Conservation (phyloP, 2,888 invertebrate genomes). For the Pheosia tremula region DNA sequence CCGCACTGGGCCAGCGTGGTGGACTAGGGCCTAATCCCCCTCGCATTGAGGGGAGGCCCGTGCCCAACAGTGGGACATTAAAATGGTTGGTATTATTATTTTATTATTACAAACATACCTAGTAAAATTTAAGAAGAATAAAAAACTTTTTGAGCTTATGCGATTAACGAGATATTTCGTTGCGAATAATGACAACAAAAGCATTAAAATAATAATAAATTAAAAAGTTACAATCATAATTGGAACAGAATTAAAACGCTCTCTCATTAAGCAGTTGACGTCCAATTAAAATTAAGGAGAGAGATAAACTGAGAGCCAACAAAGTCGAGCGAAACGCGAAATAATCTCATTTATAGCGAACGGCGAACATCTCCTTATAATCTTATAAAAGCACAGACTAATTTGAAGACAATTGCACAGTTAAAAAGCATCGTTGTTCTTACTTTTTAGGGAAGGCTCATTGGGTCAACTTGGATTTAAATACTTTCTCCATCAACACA, state of each 20-base stretch:
- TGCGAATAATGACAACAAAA: background rate
- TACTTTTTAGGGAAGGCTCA: constrained; percentile 10
- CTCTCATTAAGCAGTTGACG: constrained; percentile 37
- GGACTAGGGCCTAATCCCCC: no score
- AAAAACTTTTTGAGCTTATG: no score
- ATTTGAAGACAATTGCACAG: constrained; percentile 51
- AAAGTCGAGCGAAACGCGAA: constrained; percentile 32
- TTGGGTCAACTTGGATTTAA: background rate
- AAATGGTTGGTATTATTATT: no score
- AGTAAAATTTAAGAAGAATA: no score
- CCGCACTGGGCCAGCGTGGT: no score
- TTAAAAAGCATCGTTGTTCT: constrained; percentile 30
- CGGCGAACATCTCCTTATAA: constrained; percentile 50
- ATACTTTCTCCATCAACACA: no score
- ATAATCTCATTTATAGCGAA: constrained; percentile 39
- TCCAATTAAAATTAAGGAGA: constrained; percentile 37
- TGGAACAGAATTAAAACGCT: constrained; percentile 28
- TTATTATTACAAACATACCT: no score
- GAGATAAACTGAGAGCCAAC: constrained; percentile 39
- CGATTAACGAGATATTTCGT: no score
- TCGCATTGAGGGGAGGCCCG: no score
- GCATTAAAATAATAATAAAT: constrained; percentile 10
- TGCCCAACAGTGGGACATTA: no score
- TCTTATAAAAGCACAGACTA: constrained; percentile 53
- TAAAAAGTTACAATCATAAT: constrained; percentile 28